Base-by-base conservation (phyloP, 1,140 invertebrate species). In the Drosophila mauritiana region DNA sequence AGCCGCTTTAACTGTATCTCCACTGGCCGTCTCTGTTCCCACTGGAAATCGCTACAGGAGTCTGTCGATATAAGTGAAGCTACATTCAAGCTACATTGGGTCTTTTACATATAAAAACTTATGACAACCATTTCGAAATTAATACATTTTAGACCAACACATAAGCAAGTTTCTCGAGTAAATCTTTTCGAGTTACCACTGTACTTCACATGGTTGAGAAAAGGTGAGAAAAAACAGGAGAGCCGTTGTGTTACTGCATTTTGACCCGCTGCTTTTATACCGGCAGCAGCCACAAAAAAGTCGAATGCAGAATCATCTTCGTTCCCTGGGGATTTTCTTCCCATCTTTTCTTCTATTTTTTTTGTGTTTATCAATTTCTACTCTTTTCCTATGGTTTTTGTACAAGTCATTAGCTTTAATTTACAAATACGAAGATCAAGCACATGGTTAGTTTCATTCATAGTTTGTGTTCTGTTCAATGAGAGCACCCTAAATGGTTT, bases 331-430 rank as follows among this genome's bases (percentile, higher is more conserved):
- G 58, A 20, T 58, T 77, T 58, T 58, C 55, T 45, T 61, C 1
- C 48, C 48, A 59, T 56, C 17, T 49, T 52, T 36, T 46, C 52
- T 42, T 27, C 45, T 52, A 49, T 49, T 52, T 36, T 46, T 56
- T 42, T 3, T 22, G 20, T 22, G 20, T 22, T 55, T 36, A 43
- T 56, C 53, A 63, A 42, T 42, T 54, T 15, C 34, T 46, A 57
- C 42, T 51, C 11, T 12, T 17, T 45, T 39, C 42, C 48, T 36
- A 74, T 27, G 31, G 31, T 73, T 89, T 86, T 88, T 88, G 82
- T 84, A 89, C 80, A 84, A 84, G 84, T 88, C 84, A 88, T 88
- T 89, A 89, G 84, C 84, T 88, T 89, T 88, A 89, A 89, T 88
- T 84, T 89, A 89, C 84, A 76, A 73, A 73, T 70, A 65, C 54